Evolutionary conservation across 2,113 vertebrate species (phyloP).

Genomic region (Stercorarius parasiticus): DNA sequence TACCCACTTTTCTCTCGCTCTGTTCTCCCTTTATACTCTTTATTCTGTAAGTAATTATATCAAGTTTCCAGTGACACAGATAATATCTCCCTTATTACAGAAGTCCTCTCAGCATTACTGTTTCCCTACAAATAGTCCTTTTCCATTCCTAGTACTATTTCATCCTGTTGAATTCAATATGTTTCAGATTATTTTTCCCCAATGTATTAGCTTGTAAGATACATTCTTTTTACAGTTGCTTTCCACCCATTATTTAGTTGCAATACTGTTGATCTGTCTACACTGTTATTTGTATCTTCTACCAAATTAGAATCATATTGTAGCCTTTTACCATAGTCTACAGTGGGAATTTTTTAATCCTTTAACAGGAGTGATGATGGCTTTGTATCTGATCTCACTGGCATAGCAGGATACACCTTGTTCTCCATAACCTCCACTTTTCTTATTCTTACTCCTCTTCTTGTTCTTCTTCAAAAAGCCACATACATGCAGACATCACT

Average conservation of each 20-base stretch:
- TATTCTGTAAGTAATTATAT: neutral
- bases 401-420: neutral
- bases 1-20: neutral
- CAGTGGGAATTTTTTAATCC: neutral
- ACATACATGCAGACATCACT: neutral
- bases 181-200: neutral
- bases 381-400: neutral
- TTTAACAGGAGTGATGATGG: neutral
- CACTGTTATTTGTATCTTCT: neutral
- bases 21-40: neutral
- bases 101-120: neutral
- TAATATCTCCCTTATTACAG: neutral
- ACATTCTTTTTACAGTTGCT: neutral
- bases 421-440: neutral
- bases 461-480: neutral
- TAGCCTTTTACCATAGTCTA: neutral
- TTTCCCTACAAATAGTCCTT: neutral
- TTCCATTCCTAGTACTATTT: neutral
- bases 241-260: neutral
- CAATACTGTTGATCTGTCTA: neutral
- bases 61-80: neutral
- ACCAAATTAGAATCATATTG: neutral
- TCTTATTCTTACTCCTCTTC: neutral
- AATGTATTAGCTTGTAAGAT: neutral
- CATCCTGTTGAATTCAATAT: neutral